Conservation (phyloP, 2,888 invertebrate genomes). For the Antheraea yamamai region DNA sequence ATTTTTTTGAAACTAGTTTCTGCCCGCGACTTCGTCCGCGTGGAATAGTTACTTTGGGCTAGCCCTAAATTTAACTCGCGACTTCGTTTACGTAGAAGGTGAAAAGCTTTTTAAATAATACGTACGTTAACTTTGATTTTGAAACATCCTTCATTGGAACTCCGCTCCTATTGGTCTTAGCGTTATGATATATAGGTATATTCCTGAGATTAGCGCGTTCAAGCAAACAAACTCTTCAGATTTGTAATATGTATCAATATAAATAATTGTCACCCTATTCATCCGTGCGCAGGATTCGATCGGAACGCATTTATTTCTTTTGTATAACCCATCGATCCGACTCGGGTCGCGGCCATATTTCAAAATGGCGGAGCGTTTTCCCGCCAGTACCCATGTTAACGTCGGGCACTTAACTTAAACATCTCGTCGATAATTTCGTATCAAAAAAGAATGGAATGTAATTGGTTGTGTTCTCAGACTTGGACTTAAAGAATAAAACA, state of each 20-base stretch:
- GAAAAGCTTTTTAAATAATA: too few relatives aligned
- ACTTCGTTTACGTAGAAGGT: too few relatives aligned
- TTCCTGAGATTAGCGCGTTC: too few relatives aligned
- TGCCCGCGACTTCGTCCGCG: too few relatives aligned
- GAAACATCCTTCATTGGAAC: too few relatives aligned
- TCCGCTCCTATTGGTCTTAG: too few relatives aligned
- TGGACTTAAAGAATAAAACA: slow-evolving; percentile 2
- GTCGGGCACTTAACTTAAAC: slow-evolving; percentile 37
- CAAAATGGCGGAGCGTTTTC: slow-evolving; percentile 38
- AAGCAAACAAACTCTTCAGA: too few relatives aligned
- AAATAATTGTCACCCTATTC: slow-evolving; percentile 21
- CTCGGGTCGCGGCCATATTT: slow-evolving; percentile 37
- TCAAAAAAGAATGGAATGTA: slow-evolving; percentile 8
- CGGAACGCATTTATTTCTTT: slow-evolving; percentile 44
- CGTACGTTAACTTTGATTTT: too few relatives aligned
- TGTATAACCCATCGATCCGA: slow-evolving; percentile 32
- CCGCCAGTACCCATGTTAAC: slow-evolving; percentile 34
- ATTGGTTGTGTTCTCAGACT: neutral
- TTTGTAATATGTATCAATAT: too few relatives aligned
- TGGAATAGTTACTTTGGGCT: too few relatives aligned
- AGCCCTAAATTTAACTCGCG: too few relatives aligned
- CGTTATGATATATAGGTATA: too few relatives aligned
- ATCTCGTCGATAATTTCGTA: slow-evolving; percentile 24
- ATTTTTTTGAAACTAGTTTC: neutral
- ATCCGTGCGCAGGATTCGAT: slow-evolving; percentile 31